Evolutionary conservation across 2,888 invertebrate species (phyloP).

Genomic region (Mycalesis mineus): DNA sequence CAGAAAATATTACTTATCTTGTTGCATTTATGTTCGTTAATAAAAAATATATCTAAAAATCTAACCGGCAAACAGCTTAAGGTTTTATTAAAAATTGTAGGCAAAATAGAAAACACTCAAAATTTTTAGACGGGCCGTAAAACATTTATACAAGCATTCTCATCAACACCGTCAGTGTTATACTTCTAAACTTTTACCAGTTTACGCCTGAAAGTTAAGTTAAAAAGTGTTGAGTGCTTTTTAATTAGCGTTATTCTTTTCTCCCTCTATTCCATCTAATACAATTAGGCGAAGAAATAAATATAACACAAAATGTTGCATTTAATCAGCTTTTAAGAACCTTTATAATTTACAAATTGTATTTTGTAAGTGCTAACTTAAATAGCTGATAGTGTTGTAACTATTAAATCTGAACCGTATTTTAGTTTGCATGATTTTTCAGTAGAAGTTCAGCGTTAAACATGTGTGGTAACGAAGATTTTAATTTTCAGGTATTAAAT

Average conservation of each 20-base stretch:
- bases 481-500: too few relatives aligned
- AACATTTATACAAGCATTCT: conserved; percentile 3
- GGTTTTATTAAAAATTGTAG: neutral
- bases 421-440: too few relatives aligned
- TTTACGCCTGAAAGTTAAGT: conserved; percentile 12
- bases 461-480: too few relatives aligned
- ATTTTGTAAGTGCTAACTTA: neutral
- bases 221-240: conserved; percentile 16
- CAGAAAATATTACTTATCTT: too few relatives aligned
- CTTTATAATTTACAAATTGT: neutral
- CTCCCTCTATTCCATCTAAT: conserved; percentile 3
- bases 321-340: neutral
- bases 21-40: too few relatives aligned
- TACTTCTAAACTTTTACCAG: conserved; percentile 11
- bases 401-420: neutral
- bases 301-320: neutral
- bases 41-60: too few relatives aligned
- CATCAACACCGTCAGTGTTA: conserved; percentile 9
- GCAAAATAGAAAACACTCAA: neutral
- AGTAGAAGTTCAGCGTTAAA: too few relatives aligned
- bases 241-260: conserved; percentile 12
- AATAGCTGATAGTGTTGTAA: neutral
- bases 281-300: conserved; percentile 1
- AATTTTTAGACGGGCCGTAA: neutral
- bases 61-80: neutral